These are phyloP conservation scores for Hippocampus mohnikei DNA, from an alignment of 2,113 vertebrate genomes.

Conservation along the genomic window DNA sequence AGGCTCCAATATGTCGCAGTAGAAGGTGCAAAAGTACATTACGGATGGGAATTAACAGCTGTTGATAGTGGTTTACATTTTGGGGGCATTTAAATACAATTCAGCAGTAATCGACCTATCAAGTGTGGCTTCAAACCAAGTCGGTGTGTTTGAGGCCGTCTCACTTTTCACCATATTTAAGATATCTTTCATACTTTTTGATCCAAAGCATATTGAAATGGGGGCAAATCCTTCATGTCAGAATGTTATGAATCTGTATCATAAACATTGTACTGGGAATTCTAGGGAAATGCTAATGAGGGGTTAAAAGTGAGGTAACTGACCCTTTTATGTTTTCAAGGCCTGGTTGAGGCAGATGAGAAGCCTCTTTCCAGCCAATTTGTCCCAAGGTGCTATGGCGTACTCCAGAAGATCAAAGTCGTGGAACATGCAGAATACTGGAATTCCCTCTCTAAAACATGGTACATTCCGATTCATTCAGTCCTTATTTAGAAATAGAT, in stretches of 20 bases:
- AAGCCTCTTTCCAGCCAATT: constrained; percentile 68
- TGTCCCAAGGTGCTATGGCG: constrained; percentile 64
- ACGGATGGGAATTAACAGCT: too few relatives aligned
- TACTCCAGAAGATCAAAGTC: constrained; percentile 62
- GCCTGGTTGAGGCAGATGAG: constrained; percentile 61
- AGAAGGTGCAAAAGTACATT: constrained; percentile 59
- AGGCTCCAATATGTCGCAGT: constrained; percentile 71
- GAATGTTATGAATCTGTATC: neutral
- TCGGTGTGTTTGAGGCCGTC: neutral
- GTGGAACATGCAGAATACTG: constrained; percentile 65
- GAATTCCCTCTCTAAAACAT: constrained; percentile 52
- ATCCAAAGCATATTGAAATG: neutral
- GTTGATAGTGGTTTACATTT: too few relatives aligned
- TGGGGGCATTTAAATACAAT: too few relatives aligned
- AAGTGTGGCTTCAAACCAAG: neutral
- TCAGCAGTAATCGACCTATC: too few relatives aligned
- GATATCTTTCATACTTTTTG: neutral
- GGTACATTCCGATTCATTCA: constrained; percentile 39
- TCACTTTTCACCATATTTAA: too few relatives aligned
- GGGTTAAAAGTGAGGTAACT: neutral
- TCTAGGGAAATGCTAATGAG: neutral
- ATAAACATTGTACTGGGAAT: neutral
- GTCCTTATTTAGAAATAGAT: neutral
- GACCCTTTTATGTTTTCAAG: constrained; percentile 33
- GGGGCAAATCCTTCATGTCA: neutral